A percentile compares a stretch with the other conserved stretches of the same genome.
Evolutionary conservation across 2,113 vertebrate genomes (phyloP).

Genomic region (Scolopax mira): DNA sequence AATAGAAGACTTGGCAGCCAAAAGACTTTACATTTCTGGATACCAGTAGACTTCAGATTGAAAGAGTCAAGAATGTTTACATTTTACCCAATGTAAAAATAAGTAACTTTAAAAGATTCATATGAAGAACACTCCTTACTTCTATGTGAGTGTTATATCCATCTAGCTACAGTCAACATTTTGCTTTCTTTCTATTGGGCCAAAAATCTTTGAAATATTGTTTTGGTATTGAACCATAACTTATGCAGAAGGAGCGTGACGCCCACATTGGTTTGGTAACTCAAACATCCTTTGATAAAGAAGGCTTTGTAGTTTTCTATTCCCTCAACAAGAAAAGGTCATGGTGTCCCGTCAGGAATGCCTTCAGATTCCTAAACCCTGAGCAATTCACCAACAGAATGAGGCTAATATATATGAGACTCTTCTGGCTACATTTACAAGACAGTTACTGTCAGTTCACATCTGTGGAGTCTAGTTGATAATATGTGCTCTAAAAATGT

Average conservation of each 20-base stretch:
- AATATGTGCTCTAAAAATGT: not conserved
- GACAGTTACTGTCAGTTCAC: not conserved
- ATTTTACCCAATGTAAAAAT: not conserved
- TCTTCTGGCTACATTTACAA: not conserved
- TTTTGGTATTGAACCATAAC: not conserved
- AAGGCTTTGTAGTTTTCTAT: not conserved
- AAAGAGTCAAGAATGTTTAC: not conserved
- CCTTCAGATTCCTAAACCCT: not conserved
- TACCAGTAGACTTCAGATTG: not conserved
- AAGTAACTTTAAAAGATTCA: not conserved
- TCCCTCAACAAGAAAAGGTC: not conserved
- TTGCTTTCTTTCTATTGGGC: not conserved
- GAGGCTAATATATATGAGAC: not conserved
- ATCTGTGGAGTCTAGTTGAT: not conserved
- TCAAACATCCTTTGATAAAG: not conserved
- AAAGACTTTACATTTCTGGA: not conserved
- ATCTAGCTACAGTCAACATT: not conserved
- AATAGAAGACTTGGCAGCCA: not conserved
- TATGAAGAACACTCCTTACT: not conserved
- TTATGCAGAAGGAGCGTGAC: not conserved
- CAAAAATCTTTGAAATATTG: not conserved
- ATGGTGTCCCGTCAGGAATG: not conserved
- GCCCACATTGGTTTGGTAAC: not conserved
- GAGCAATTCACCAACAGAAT: not conserved
- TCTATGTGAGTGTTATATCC: not conserved